These are phyloP conservation scores for Ornithorhynchus anatinus DNA, from an alignment of 2,113 vertebrate genomes.

Conservation along the genomic window DNA sequence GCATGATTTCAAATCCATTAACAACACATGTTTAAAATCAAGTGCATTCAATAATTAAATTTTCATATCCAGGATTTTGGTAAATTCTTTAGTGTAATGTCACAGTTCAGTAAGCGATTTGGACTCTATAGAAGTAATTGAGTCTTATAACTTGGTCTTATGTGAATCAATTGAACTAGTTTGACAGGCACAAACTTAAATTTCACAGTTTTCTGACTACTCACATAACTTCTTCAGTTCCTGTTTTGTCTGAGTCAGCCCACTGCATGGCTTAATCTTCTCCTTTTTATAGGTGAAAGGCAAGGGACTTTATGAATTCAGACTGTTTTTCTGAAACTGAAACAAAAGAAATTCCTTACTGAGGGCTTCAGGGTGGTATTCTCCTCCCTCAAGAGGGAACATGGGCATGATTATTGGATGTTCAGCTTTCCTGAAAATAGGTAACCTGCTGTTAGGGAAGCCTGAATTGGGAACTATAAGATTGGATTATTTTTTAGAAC, in stretches of 20 bases:
- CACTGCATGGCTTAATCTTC: conserved; percentile 11
- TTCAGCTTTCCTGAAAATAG: neutral
- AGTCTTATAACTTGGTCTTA: no score
- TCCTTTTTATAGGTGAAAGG: neutral
- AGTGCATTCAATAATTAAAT: no score
- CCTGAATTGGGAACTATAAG: neutral
- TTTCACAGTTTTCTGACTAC: neutral
- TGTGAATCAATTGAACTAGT: no score
- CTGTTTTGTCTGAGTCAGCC: conserved; percentile 41
- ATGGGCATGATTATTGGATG: no score
- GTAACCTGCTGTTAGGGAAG: neutral
- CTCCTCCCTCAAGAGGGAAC: no score
- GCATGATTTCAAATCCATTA: neutral
- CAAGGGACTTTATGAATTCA: conserved; percentile 27
- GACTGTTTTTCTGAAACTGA: neutral
- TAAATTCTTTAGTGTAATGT: conserved; percentile 26
- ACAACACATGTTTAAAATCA: neutral
- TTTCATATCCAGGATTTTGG: conserved; percentile 13
- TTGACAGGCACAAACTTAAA: neutral
- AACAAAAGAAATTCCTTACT: conserved; percentile 20
- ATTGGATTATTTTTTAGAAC: no score
- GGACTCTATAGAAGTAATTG: conserved; percentile 14
- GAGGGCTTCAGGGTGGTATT: no score
- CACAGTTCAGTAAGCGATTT: conserved; percentile 3
- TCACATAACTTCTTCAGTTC: conserved; percentile 33